Evolutionary conservation across 2,888 invertebrate genomes (phyloP).

Genomic region (Yponomeuta cagnagella): DNA sequence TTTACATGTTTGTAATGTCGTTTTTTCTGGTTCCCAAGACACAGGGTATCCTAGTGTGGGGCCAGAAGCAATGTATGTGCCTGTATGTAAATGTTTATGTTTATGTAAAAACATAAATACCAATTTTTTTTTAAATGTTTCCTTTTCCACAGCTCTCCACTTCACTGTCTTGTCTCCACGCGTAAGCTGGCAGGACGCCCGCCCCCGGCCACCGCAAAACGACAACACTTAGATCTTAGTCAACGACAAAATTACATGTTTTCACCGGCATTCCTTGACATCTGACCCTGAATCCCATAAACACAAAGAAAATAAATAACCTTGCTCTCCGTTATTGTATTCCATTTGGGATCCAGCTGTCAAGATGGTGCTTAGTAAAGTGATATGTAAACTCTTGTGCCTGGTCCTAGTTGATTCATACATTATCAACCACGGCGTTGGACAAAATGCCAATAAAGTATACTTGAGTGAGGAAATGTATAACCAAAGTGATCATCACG

Average conservation of each 20-base stretch:
- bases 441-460: background rate
- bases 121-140: background rate
- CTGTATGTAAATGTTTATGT: background rate
- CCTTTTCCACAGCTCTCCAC: slow-evolving; percentile 11
- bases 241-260: slow-evolving; percentile 43
- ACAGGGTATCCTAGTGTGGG: no score
- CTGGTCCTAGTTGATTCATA: slow-evolving; percentile 30
- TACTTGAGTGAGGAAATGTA: background rate
- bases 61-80: no score
- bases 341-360: slow-evolving; percentile 43
- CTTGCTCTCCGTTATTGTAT: slow-evolving; percentile 28
- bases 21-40: no score
- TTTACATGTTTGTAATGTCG: no score
- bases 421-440: slow-evolving; percentile 13
- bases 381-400: slow-evolving; percentile 29
- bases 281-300: slow-evolving; percentile 58
- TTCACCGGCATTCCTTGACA: slow-evolving; percentile 45
- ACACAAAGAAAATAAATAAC: slow-evolving; percentile 60
- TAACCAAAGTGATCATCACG: slow-evolving; percentile 2
- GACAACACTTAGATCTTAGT: slow-evolving; percentile 23
- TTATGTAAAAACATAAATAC: no score
- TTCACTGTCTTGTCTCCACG: background rate
- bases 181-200: slow-evolving; percentile 21
- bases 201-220: slow-evolving; percentile 30
- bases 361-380: slow-evolving; percentile 39